phyloP scores from a whole-genome alignment of 2,797 vertebrate genomes.

The Anas capensis region DNA sequence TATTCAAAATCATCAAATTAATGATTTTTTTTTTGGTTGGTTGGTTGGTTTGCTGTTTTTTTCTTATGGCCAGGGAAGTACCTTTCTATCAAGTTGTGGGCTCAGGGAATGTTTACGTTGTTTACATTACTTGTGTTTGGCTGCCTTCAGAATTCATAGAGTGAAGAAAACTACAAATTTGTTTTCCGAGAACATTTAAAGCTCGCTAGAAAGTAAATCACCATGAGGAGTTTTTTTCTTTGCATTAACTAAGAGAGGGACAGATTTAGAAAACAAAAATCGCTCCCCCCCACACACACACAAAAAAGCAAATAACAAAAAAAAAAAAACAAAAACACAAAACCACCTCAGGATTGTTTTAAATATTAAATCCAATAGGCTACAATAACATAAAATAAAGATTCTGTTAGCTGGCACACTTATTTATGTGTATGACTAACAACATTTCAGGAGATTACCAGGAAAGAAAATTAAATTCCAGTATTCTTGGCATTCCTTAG shows the following conservation, averaged over 20 bases:
- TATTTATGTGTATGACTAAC: slow-evolving; percentile 12
- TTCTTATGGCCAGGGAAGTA: neutral
- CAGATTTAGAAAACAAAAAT: neutral
- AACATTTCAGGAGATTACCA: neutral
- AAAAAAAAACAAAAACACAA: too few species aligned
- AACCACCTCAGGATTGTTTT: neutral
- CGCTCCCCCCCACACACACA: too few species aligned
- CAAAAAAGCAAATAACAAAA: too few species aligned
- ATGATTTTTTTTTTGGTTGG: too few species aligned
- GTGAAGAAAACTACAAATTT: neutral
- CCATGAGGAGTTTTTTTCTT: neutral
- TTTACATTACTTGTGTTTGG: neutral
- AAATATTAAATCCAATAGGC: neutral
- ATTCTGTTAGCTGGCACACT: neutral
- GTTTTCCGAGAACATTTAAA: slow-evolving; percentile 32
- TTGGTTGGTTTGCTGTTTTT: too few species aligned
- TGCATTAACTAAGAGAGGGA: neutral
- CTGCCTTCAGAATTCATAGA: neutral
- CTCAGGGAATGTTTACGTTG: neutral
- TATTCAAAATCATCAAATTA: too few species aligned
- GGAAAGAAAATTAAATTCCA: slow-evolving; percentile 14
- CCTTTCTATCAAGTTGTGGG: neutral
- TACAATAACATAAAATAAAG: neutral
- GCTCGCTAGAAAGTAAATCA: neutral
- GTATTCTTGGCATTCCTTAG: neutral